These are phyloP conservation scores for Bombus fervidus DNA, from an alignment of 1,140 invertebrate species.

Conservation along the genomic window DNA sequence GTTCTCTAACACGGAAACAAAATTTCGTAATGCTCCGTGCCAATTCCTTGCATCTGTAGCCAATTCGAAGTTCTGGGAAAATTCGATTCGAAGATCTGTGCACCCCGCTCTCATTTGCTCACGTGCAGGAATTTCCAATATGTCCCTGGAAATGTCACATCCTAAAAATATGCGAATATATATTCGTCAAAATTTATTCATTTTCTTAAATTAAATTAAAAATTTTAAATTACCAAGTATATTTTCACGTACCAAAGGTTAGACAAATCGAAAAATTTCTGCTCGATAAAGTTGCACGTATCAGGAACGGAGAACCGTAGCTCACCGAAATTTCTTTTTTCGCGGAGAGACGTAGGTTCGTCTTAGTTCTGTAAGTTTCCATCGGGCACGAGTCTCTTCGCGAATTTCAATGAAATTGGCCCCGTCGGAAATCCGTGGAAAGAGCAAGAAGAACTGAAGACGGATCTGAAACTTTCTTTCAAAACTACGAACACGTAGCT, in stretches of 20 bases:
- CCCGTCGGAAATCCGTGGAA: neutral
- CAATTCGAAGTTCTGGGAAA: neutral
- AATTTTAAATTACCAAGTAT: neutral
- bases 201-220: too few relatives aligned
- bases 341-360: neutral
- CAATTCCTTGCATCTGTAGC: neutral
- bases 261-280: neutral
- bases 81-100: neutral
- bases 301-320: neutral
- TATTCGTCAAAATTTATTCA: neutral
- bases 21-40: neutral
- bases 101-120: neutral
- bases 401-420: conserved; percentile 30
- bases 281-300: neutral
- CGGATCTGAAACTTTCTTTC: neutral
- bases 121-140: neutral
- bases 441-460: too few relatives aligned
- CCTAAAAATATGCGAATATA: neutral
- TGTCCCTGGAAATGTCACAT: neutral
- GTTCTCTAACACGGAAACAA: neutral
- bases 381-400: neutral
- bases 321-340: neutral
- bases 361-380: neutral
- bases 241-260: neutral
- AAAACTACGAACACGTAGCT: neutral